These are phyloP conservation scores for Dendroctonus ponderosae DNA, from an alignment of 1,140 invertebrate species.

Conservation along the genomic window DNA sequence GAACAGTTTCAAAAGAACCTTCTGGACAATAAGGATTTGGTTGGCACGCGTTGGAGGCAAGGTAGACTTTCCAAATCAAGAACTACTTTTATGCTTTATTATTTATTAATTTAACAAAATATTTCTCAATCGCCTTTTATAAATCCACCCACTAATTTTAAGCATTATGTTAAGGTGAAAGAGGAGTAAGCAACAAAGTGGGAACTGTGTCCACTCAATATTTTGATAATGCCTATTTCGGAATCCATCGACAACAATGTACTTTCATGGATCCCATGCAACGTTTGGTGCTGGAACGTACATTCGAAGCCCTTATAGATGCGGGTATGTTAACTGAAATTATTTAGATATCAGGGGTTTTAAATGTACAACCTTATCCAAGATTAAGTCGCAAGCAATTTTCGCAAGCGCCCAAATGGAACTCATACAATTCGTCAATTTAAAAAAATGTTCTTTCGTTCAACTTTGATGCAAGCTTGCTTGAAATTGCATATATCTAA, in stretches of 20 bases:
- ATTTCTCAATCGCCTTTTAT: not conserved
- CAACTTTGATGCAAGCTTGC: no score
- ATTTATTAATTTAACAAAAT: constrained; percentile 3
- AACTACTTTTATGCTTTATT: not conserved
- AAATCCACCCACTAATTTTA: no score
- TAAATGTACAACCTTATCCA: not conserved
- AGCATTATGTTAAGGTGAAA: constrained; percentile 34
- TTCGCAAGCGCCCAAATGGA: not conserved
- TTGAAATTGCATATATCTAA: no score
- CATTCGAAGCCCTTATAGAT: constrained; percentile 53
- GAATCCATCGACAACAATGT: constrained; percentile 51
- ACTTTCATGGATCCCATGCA: constrained; percentile 53
- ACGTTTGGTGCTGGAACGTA: constrained; percentile 50
- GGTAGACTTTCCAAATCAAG: constrained; percentile 27
- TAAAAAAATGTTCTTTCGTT: no score
- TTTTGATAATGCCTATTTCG: constrained; percentile 54
- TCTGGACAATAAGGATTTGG: constrained; percentile 43
- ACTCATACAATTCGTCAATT: not conserved
- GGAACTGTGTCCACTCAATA: constrained; percentile 39
- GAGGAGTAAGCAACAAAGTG: constrained; percentile 43
- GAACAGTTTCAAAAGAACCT: constrained; percentile 47
- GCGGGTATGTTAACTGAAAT: constrained; percentile 45
- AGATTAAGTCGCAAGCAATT: no score
- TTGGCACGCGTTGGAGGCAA: constrained; percentile 43
- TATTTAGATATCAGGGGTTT: no score